Evolutionary conservation across 2,888 invertebrate genomes (phyloP).

Genomic region (Mythimna impura): DNA sequence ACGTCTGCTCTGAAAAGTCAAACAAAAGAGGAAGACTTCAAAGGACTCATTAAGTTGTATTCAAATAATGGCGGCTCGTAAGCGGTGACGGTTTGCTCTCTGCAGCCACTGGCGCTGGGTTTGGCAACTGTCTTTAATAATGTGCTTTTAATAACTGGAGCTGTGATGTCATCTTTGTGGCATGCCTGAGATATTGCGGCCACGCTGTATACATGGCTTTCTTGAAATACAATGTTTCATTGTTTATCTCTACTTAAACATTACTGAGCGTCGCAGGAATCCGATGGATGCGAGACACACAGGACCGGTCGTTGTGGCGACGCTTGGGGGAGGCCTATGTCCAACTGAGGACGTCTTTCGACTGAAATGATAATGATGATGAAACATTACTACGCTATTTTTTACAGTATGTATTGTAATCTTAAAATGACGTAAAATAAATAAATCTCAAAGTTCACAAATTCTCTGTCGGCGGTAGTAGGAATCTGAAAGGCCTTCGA

Average conservation of each 20-base stretch:
- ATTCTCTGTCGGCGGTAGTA: background rate
- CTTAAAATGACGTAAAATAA: background rate
- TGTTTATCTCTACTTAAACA: background rate
- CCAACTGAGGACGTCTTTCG: no score
- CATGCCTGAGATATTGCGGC: conserved; percentile 12
- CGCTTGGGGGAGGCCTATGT: no score
- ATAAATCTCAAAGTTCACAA: background rate
- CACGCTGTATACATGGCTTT: background rate
- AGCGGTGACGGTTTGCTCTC: conserved; percentile 44
- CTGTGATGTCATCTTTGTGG: conserved; percentile 12
- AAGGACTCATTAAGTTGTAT: conserved; percentile 82
- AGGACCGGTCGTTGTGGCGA: no score
- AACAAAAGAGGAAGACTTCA: conserved; percentile 81
- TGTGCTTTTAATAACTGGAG: conserved; percentile 44
- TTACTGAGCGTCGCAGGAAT: no score
- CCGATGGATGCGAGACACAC: no score
- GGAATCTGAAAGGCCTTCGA: background rate
- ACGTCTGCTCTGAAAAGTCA: conserved; percentile 79
- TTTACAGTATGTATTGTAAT: no score
- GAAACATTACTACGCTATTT: no score
- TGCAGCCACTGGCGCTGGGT: conserved; percentile 29
- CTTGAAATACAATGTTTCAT: background rate
- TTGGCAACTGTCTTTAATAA: conserved; percentile 40
- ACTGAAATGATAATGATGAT: no score
- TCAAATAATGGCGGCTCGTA: conserved; percentile 75